Conservation (phyloP, 1,140 invertebrate genomes). For the Manduca sexta region DNA sequence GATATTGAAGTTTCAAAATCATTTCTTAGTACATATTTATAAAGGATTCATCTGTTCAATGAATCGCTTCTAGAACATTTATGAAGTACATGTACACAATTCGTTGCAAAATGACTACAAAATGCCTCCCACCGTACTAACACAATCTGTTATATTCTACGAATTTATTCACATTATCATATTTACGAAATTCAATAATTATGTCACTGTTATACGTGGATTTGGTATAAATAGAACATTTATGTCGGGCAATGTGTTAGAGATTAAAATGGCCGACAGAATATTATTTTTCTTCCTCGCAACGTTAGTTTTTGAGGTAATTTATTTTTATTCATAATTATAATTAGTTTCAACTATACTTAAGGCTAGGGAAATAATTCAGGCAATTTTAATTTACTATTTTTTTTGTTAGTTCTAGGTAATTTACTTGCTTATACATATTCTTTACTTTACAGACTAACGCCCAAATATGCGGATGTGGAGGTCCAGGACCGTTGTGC, state of each 20-base stretch:
- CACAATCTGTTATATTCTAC: no score
- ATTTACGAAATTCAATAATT: conserved; percentile 1
- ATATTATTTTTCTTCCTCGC: neutral
- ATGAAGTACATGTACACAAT: no score
- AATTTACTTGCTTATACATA: no score
- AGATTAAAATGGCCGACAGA: neutral
- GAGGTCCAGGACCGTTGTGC: conserved; percentile 4
- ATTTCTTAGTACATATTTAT: no score
- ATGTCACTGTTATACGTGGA: conserved; percentile 1
- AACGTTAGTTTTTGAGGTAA: neutral
- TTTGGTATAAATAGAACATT: neutral
- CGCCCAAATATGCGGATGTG: neutral
- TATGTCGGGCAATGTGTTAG: neutral
- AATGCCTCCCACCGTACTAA: no score
- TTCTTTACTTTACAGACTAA: neutral
- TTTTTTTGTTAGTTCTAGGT: no score
- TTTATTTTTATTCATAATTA: no score
- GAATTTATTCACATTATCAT: neutral
- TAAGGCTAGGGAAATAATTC: neutral
- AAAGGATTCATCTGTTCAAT: no score
- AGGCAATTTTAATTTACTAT: neutral
- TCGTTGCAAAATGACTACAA: no score
- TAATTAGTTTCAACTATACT: no score
- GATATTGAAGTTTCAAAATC: no score
- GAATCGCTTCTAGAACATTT: no score